Conservation (phyloP, 2,113 vertebrate species). For the Thryonomys swinderianus region DNA sequence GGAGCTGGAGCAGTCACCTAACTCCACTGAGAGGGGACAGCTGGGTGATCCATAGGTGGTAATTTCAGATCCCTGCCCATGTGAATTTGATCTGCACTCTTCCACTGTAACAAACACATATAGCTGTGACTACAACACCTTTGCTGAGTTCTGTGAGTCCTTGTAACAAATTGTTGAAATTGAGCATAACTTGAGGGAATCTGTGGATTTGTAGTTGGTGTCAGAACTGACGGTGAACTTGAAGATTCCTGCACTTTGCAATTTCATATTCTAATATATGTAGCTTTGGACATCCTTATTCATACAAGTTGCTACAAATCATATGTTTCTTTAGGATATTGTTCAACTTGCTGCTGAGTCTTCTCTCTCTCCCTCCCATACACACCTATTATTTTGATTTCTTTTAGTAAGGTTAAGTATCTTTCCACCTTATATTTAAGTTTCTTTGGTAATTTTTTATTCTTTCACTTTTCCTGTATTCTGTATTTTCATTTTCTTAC, state of each 20-base stretch:
- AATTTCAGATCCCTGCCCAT: background rate
- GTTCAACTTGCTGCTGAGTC: background rate
- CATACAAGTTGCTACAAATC: background rate
- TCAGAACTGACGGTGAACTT: background rate
- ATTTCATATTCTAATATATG: background rate
- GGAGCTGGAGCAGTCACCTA: background rate
- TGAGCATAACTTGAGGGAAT: background rate
- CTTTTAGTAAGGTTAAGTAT: background rate
- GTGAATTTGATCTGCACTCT: background rate
- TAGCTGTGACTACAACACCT: background rate
- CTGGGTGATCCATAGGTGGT: background rate
- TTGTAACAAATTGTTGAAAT: background rate
- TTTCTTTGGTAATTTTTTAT: background rate
- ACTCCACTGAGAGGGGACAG: background rate
- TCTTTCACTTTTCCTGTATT: background rate
- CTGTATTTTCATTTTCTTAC: background rate
- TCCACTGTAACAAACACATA: background rate
- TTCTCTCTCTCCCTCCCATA: background rate
- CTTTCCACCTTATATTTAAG: background rate
- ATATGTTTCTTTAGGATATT: background rate
- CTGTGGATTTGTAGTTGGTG: background rate
- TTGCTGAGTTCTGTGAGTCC: conserved; percentile 10
- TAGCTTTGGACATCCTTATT: background rate
- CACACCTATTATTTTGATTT: background rate
- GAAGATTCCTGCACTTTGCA: background rate